Evolutionary conservation across 2,888 invertebrate species (phyloP).

Genomic region (Callinectes sapidus): DNA sequence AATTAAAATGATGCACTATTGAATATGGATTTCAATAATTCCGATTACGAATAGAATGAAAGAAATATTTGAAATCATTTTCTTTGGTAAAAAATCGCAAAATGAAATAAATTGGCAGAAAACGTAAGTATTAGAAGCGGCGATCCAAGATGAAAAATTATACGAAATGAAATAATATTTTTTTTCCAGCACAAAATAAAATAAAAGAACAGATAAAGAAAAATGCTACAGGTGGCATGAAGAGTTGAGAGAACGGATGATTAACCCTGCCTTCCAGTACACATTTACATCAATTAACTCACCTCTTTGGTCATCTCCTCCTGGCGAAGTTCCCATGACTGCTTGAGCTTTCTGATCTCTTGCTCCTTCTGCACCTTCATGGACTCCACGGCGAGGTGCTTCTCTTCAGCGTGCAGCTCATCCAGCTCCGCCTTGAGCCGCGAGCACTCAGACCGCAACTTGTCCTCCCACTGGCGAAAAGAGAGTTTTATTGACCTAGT

Average conservation of each 20-base stretch:
- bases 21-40: neutral
- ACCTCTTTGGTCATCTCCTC: constrained; percentile 79
- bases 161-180: no score
- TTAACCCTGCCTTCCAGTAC: neutral
- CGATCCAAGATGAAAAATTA: neutral
- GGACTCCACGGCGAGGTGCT: constrained; percentile 79
- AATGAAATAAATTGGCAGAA: neutral
- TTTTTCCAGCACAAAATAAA: neutral
- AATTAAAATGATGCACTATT: neutral
- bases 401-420: constrained; percentile 81
- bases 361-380: constrained; percentile 80
- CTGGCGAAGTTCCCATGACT: constrained; percentile 79
- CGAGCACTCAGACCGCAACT: constrained; percentile 81
- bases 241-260: neutral
- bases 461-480: constrained; percentile 81
- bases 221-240: no score
- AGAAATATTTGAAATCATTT: neutral
- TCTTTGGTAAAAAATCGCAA: neutral
- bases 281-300: neutral
- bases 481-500: neutral
- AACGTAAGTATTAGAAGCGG: neutral
- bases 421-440: constrained; percentile 81
- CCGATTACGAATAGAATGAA: neutral
- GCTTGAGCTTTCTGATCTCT: constrained; percentile 79
- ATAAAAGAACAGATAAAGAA: neutral